Percentiles rank a stretch among this genome's conserved stretches.
These are phyloP conservation scores for Penaeus chinensis DNA, from an alignment of 1,140 invertebrate species.

Conservation along the genomic window DNA sequence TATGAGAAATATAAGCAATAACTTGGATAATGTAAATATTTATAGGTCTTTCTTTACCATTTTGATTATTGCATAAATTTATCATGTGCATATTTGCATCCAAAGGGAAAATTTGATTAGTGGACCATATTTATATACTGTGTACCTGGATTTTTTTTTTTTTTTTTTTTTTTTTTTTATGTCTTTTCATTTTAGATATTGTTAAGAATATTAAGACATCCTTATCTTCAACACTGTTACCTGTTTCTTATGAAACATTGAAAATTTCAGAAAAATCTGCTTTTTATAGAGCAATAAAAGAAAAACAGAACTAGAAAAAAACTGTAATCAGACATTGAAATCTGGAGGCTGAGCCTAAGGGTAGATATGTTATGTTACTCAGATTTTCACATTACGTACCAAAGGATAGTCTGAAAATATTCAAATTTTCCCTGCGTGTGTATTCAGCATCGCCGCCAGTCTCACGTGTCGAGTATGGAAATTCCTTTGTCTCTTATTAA, in stretches of 20 bases:
- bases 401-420: conserved; percentile 18
- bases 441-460: conserved; percentile 46
- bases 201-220: background rate
- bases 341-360: background rate
- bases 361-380: background rate
- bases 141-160: background rate
- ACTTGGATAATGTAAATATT: conserved; percentile 2
- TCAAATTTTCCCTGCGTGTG: conserved; percentile 48
- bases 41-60: background rate
- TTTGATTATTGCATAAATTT: conserved; percentile 33
- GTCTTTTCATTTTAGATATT: background rate
- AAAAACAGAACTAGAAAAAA: too few species aligned
- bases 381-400: background rate
- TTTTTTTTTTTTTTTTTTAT: background rate
- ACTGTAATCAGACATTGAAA: background rate
- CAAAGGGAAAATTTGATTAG: conserved; percentile 41
- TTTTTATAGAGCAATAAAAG: too few species aligned
- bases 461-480: conserved; percentile 39
- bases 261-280: too few species aligned
- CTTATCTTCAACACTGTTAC: too few species aligned
- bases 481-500: conserved; percentile 17
- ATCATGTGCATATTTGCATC: conserved; percentile 13
- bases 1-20: conserved; percentile 12
- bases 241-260: too few species aligned
- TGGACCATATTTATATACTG: conserved; percentile 1